Base-by-base conservation (phyloP, 2,113 vertebrate genomes). In the Rhipidura dahli region DNA sequence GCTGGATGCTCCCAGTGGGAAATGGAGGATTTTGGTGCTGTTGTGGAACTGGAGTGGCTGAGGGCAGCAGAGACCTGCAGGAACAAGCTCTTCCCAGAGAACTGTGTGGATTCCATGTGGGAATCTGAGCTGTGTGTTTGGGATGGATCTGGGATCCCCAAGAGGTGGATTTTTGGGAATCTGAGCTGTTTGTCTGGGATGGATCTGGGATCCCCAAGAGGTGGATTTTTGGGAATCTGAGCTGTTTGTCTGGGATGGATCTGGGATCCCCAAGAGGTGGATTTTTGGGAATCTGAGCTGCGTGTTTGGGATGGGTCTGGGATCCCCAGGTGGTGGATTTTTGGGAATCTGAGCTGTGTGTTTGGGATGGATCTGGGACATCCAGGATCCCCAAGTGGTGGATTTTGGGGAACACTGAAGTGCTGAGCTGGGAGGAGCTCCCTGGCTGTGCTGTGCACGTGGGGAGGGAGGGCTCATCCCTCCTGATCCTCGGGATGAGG, bases 61-160 rank as follows among this genome's bases (percentile, higher is more conserved):
- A 59, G 68, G 79, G 75, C 75, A 68, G 80, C 19, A 2, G 40
- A 33, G 59, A 24, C 22, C 39, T 56, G 15, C 63, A 80, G 81
- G 83, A 39, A 21, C 0, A 6, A 49, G 18, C 63, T 85, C 18
- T 47, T 17, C 30, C 47, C 7, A 1, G 16, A 1, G 7, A 53
- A 3, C 13, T 20, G 8, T 1, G 47, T 0, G n/a, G 42, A 17
- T 73, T 8, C 53, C 22, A 0, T 3, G 1, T 27, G 2, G 14
- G 39, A 30, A 8, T 27, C 21, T 7, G 18, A 54, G 50, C 50
- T 57, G 53, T 3, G 9, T 4, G 7, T 39, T 16, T 50, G 66
- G 85, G 79, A 2, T 44, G 57, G 5, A 0, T 7, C 60, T 30
- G 31, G 66, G 37, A 2, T 35, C 31, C 31, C 24, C 70, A 19